Conservation (phyloP, 2,797 vertebrate species). For the Hypotaenidia okinawae region DNA sequence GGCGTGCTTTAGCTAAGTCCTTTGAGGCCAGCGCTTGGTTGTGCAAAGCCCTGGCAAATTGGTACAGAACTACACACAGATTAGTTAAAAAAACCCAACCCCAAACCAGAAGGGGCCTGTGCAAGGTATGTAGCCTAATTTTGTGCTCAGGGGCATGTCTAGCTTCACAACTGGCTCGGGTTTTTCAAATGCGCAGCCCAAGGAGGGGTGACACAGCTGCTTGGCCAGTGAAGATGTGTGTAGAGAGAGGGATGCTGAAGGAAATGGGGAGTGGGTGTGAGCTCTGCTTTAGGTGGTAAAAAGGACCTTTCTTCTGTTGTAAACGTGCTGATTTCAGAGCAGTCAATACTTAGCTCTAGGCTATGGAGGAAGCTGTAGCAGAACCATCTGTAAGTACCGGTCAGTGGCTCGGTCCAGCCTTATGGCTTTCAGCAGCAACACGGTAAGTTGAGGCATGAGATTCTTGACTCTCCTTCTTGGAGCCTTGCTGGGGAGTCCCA, state of each 20-base stretch:
- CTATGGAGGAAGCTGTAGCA: not conserved
- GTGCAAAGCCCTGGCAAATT: not conserved
- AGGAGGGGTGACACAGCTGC: not conserved
- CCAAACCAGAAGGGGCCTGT: not conserved
- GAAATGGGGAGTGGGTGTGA: not conserved
- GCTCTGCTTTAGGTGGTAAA: not conserved
- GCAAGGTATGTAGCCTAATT: not conserved
- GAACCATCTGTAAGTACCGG: not conserved
- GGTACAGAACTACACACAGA: not conserved
- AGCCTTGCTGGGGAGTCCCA: not conserved
- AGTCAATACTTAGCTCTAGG: too few relatives aligned
- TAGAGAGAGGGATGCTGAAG: not conserved
- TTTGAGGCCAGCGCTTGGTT: not conserved
- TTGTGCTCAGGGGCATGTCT: not conserved
- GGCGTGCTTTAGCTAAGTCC: fast-evolving
- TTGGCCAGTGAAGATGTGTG: fast-evolving
- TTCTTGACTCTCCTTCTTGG: not conserved
- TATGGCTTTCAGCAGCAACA: fast-evolving
- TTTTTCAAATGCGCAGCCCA: not conserved
- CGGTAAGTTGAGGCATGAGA: not conserved
- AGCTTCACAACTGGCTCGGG: not conserved
- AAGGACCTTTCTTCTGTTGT: not conserved
- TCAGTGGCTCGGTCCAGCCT: not conserved
- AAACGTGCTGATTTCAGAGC: fast-evolving
- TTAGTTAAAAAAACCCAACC: not conserved